Conservation (phyloP, 2,888 invertebrate species). For the Catocala fraxini region DNA sequence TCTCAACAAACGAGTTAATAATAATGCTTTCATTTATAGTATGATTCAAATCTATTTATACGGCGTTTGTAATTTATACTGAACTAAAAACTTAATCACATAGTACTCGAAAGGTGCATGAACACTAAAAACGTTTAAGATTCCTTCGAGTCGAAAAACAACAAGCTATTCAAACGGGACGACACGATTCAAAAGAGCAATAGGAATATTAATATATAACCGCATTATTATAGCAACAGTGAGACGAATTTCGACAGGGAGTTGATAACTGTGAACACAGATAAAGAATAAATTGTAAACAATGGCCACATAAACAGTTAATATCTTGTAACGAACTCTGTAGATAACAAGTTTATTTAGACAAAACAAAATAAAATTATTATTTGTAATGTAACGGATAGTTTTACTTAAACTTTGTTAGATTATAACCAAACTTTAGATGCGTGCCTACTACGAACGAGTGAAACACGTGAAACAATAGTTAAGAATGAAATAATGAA, state of each 20-base stretch:
- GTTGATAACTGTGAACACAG: conserved; percentile 75
- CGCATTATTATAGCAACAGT: conserved; percentile 76
- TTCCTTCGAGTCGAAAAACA: conserved; percentile 15
- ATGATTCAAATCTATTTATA: conserved; percentile 52
- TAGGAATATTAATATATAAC: conserved; percentile 40
- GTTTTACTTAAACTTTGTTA: conserved; percentile 36
- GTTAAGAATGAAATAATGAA: conserved; percentile 9
- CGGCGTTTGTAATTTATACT: conserved; percentile 43
- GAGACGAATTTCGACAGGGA: conserved; percentile 74
- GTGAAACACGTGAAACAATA: conserved; percentile 2
- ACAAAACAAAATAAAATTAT: conserved; percentile 69
- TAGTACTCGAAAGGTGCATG: conserved; percentile 25
- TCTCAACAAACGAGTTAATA: conserved; percentile 67
- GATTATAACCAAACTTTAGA: conserved; percentile 18
- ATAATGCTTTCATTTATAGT: conserved; percentile 66
- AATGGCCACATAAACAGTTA: conserved; percentile 68
- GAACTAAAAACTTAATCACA: conserved; percentile 36
- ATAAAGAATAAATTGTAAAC: conserved; percentile 83
- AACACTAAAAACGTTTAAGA: conserved; percentile 21
- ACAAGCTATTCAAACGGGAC: conserved; percentile 17
- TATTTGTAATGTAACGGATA: conserved; percentile 44
- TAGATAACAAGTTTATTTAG: conserved; percentile 74
- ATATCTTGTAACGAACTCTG: conserved; percentile 71
- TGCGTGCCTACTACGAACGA: conserved; percentile 8
- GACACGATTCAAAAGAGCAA: conserved; percentile 33